Conservation (phyloP, 2,888 invertebrate species). For the Mythimna lalbum region DNA sequence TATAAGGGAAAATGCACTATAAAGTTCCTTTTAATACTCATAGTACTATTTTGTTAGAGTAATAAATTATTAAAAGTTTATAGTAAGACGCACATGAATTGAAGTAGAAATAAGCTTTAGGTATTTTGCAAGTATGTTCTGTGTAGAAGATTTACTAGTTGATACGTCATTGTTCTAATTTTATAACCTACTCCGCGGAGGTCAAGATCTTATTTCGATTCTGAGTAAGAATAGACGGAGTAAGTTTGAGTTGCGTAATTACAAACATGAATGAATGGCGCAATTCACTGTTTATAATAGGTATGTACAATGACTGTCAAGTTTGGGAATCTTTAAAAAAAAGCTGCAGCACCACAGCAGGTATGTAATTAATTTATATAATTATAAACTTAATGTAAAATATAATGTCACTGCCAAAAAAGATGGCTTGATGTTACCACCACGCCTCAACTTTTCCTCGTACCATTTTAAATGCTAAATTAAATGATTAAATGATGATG, state of each 20-base stretch:
- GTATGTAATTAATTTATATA: too few species aligned
- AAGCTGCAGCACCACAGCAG: too few species aligned
- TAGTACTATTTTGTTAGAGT: slow-evolving; percentile 19
- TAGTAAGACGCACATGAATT: slow-evolving; percentile 5
- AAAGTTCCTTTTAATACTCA: slow-evolving; percentile 14
- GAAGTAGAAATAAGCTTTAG: not conserved
- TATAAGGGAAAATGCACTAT: not conserved
- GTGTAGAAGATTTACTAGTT: slow-evolving; percentile 9
- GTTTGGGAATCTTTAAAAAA: too few species aligned
- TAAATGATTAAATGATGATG: too few species aligned
- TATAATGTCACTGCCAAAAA: too few species aligned
- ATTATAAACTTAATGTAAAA: too few species aligned
- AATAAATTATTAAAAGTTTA: slow-evolving; percentile 52
- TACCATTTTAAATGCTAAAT: too few species aligned
- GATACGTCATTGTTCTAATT: slow-evolving; percentile 43
- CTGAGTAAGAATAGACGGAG: slow-evolving; percentile 7
- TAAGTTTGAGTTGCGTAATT: not conserved
- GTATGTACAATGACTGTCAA: not conserved
- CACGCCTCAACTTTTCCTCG: too few species aligned
- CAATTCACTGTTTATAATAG: not conserved
- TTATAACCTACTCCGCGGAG: slow-evolving; percentile 10
- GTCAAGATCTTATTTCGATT: slow-evolving; percentile 12
- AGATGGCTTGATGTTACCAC: too few species aligned
- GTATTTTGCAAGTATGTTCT: slow-evolving; percentile 5
- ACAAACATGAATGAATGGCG: not conserved